Base-by-base conservation (phyloP, 2,888 invertebrate species). In the Alviniconcha strummeri region DNA sequence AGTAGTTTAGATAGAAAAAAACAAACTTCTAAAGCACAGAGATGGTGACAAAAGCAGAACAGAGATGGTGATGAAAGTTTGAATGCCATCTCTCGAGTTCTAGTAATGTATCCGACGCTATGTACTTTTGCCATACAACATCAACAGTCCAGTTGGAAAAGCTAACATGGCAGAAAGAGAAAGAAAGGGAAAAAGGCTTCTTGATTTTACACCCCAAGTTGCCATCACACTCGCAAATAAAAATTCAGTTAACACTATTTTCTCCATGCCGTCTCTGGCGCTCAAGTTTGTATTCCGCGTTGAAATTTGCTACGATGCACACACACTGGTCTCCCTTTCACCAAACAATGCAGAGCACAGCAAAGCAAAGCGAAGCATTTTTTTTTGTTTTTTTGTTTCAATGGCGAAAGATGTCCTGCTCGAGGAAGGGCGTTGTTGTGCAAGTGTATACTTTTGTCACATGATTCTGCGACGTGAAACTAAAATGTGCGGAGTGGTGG, bases 301-400 rank as follows among this genome's bases (percentile, higher is more conserved):
- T 57, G 77, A 77, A 77, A 57, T 19, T 19, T 11, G n/a, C 77
- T 77, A 77, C 57, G 13, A 57, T 19, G 19, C 77, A 77, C n/a
- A n/a, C 77, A 77, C 77, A 77, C 77, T 60, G 15, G 75, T 55
- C 77, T 77, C 19, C 57, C 77, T 77, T 56, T 77, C 77, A 60
- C 13, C 72, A 72, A 72, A 19, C 11, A 17, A 57, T 17, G 77
- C 77, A 55, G 17, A 52, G 36, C 60, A 57, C 55, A 17, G 57
- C 56, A 55, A 77, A 55, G 77, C 77, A 19, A 9, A 55, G 54
- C 4, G 57, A 57, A 56, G 57, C 36, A 36, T 0, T 36, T 36
- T 36, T 36, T 36, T 36, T 36, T 36, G 36, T 36, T 36, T 36
- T 36, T 36, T 75, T 64, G 15, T 75, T 55, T 77, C n/a, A 19